phyloP scores from a whole-genome alignment of 2,113 vertebrate species.

The Donacobius atricapilla region DNA sequence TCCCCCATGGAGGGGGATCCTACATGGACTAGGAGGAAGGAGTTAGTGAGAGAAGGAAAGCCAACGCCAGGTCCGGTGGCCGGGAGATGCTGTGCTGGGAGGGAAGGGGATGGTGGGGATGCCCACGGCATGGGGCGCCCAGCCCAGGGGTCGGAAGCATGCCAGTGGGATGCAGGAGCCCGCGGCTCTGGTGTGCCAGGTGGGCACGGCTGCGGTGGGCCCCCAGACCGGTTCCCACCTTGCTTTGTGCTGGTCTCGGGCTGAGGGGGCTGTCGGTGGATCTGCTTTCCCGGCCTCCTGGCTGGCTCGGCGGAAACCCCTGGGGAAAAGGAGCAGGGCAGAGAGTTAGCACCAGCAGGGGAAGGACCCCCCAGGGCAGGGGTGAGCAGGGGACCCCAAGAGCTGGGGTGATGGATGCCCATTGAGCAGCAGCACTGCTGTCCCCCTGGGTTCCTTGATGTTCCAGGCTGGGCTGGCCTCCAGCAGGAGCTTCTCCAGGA shows the following conservation, averaged over 20 bases:
- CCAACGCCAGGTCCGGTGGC: conserved; percentile 7
- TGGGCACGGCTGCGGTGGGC: conserved; percentile 57
- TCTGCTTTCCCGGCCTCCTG: conserved; percentile 91
- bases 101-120: not conserved
- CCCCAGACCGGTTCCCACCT: conserved; percentile 86
- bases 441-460: not conserved
- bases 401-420: not conserved
- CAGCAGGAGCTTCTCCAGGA: not conserved
- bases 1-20: not conserved
- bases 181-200: not conserved
- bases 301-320: conserved; percentile 78
- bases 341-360: conserved; percentile 53
- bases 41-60: conserved; percentile 50
- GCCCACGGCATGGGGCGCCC: not conserved
- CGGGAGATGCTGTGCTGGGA: not conserved
- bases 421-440: not conserved
- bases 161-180: conserved; percentile 48
- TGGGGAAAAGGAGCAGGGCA: conserved; percentile 78
- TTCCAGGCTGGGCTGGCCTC: not conserved
- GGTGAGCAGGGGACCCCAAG: not conserved
- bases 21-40: not conserved
- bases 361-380: not conserved
- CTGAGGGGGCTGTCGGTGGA: conserved; percentile 82
- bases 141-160: not conserved
- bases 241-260: conserved; percentile 85